Base-by-base conservation (phyloP, 2,888 invertebrate genomes). In the Ommatoiulus sabulosus region DNA sequence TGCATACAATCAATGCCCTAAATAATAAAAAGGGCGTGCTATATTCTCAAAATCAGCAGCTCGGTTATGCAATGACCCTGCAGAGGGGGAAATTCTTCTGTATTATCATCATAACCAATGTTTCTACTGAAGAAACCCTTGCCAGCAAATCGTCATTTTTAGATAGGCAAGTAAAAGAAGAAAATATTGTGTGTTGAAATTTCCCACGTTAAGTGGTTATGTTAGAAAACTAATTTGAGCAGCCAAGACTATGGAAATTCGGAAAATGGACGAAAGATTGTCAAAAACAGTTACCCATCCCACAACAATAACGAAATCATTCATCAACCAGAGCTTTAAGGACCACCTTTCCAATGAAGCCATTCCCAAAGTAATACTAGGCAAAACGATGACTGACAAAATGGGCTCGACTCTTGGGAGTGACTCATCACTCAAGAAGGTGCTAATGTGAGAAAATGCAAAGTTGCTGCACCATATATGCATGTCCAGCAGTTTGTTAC, bases 321-420 rank as follows among this genome's bases (percentile, higher is more conserved):
- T 72, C 72, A 72, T 24, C 24, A 10, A 24, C 72, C 72, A 72
- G 72, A 20, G 72, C 10, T 24, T 24, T 24, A 72, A 20, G 72
- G 24, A 72, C 72, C 72, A 72, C n/a, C 24, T 72, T 24, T 24
- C 72, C 72, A 72, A 24, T 12, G 52, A 52, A 52, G 12, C 8
- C 72, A 72, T 72, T 10, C 8, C 72, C 20, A 24, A 72, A 72
- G 72, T 72, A 72, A 72, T 72, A 72, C 72, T 72, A 72, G 72
- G 24, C 10, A 72, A 72, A 72, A 72, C 1, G 20, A 72, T 72
- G 20, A 7, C 72, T n/a, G 72, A 35, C 72, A 72, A 24, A 72
- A 72, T 72, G 20, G 5, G 24, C 72, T 24, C 24, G 24, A 72
- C 72, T 72, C 72, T 72, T 24, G n/a, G n/a, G n/a, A n/a, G n/a